A percentile compares a stretch with the other conserved stretches of the same genome.
phyloP scores from a whole-genome alignment of 2,888 invertebrate species.

The Caenorhabditis wallacei region DNA sequence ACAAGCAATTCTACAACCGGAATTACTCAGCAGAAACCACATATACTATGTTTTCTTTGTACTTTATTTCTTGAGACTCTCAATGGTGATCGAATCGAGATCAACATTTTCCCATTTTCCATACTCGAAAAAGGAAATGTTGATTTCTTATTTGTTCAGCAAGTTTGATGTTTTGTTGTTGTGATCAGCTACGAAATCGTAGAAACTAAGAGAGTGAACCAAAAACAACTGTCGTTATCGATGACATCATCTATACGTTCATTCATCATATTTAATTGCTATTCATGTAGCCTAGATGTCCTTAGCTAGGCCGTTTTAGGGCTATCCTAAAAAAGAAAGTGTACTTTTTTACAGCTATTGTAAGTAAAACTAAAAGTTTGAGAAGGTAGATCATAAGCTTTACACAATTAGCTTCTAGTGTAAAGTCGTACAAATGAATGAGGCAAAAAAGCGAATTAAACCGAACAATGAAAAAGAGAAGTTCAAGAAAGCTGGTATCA shows the following conservation, averaged over 20 bases:
- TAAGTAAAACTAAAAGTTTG: constrained; percentile 27
- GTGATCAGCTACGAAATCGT: constrained; percentile 33
- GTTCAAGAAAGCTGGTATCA: constrained; percentile 59
- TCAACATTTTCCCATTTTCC: too few relatives aligned
- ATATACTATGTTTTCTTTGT: too few relatives aligned
- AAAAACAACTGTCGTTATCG: constrained; percentile 39
- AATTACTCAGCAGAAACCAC: too few relatives aligned
- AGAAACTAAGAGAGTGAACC: constrained; percentile 22
- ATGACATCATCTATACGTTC: constrained; percentile 49
- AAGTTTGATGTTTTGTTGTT: constrained; percentile 41
- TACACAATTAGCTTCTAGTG: constrained; percentile 24
- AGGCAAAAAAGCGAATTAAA: constrained; percentile 31
- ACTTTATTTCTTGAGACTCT: too few relatives aligned
- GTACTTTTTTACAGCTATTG: not conserved
- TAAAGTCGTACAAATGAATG: constrained; percentile 41
- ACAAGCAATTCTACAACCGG: too few relatives aligned
- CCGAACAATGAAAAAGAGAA: constrained; percentile 49
- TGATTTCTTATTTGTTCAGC: constrained; percentile 29
- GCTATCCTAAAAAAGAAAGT: not conserved
- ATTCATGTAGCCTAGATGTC: constrained; percentile 43
- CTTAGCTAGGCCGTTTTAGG: not conserved
- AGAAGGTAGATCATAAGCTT: constrained; percentile 34
- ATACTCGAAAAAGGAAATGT: too few relatives aligned
- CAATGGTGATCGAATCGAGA: too few relatives aligned
- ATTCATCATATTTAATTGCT: constrained; percentile 42